These are phyloP conservation scores for Florisuga fusca DNA, from an alignment of 2,797 vertebrate species.

Conservation along the genomic window DNA sequence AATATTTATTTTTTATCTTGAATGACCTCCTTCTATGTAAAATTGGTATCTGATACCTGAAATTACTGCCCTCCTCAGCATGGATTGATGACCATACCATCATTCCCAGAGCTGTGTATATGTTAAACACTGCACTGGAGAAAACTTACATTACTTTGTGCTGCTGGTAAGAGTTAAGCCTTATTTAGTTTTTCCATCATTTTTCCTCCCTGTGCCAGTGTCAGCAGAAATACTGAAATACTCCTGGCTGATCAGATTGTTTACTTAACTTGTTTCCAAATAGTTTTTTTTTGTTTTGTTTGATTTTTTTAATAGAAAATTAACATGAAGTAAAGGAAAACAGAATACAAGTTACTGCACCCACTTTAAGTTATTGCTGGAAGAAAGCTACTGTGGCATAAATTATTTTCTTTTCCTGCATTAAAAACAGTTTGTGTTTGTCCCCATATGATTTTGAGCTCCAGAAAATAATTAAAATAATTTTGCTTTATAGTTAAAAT, in stretches of 20 bases:
- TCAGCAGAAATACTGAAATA: constrained; percentile 55
- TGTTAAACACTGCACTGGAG: not conserved
- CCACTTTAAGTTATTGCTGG: constrained; percentile 8
- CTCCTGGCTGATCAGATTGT: constrained; percentile 37
- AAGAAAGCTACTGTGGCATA: not conserved
- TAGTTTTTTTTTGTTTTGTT: not conserved
- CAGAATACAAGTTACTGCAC: constrained; percentile 30
- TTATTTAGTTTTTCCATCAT: constrained; percentile 58
- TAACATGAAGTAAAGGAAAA: constrained; percentile 40
- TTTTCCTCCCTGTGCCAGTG: constrained; percentile 42
- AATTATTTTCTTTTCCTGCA: constrained; percentile 20
- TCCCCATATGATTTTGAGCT: not conserved
- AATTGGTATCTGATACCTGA: not conserved
- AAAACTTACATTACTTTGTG: not conserved
- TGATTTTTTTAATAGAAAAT: constrained; percentile 16
- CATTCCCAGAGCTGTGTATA: not conserved
- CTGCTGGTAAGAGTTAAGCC: not conserved
- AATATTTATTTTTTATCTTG: not conserved
- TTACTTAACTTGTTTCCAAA: constrained; percentile 66
- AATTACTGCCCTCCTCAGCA: not conserved
- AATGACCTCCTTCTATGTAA: not conserved
- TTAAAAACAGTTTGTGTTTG: not conserved
- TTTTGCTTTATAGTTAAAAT: constrained; percentile 1
- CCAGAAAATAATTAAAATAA: not conserved
- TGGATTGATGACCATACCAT: too few species aligned